Base-by-base conservation (phyloP, 2,113 vertebrate genomes). In the Brienomyrus longianalis region DNA sequence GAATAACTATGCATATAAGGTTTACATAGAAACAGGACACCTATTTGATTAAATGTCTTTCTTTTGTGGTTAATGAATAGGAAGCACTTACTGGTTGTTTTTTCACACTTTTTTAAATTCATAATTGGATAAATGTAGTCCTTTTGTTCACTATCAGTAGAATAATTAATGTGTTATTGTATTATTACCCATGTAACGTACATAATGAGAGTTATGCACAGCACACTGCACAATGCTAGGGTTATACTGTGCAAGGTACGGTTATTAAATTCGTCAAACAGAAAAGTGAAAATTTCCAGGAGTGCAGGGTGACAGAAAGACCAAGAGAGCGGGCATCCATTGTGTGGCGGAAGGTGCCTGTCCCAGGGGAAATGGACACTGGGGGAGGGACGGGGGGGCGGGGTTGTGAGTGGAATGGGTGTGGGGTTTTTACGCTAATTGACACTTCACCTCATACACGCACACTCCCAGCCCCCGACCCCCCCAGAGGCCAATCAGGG, bases 341-440 rank as follows among this genome's bases (percentile, higher is more conserved):
- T 56, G 85, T 31, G 23, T 54, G 5, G 51, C 2, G 31, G 13
- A 21, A 39, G 27, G 10, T 56, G 1, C 31, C 50, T 10, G 85
- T 31, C 15, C 51, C 27, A 35, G 51, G 85, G 50, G 45, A 47
- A 27, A 84, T n/a, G 83, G 83, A 48, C 80, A 86, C 85, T 17
- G 84, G 84, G 21, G 23, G 47, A 50, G 11, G 8, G 48, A 51
- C 47, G 8, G 84, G 85, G 43, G 80, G 31, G 31, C n/a, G n/a
- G 85, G 85, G 85, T 17, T 39, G 11, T 54, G 85, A 95, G 94
- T 93, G 91, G 95, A 95, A 95, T 95, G 94, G 92, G 95, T 95
- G 94, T 47, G 92, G 91, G 95, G 95, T 96, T 95, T 96, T 96
- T 96, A 95, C 95, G 93, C 95, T 96, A 96, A 96, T 96, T 96